phyloP scores from a whole-genome alignment of 2,888 invertebrate species.

The Celastrina argiolus region DNA sequence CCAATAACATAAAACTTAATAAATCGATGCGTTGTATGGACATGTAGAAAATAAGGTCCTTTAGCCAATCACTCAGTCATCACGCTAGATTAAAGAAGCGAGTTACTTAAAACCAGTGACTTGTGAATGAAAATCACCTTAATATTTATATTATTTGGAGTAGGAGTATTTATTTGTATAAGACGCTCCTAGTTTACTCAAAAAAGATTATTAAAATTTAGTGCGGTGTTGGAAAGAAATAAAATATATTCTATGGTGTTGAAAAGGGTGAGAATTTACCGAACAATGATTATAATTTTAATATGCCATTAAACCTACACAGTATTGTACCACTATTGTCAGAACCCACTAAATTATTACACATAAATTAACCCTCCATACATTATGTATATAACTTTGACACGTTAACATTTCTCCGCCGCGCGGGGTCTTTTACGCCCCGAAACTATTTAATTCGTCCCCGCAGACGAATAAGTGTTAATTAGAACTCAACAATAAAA shows the following conservation, averaged over 20 bases:
- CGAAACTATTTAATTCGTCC: conserved; percentile 16
- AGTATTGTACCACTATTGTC: not conserved
- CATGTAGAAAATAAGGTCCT: no score
- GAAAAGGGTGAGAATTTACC: not conserved
- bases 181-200: no score
- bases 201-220: not conserved
- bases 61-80: no score
- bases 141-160: no score
- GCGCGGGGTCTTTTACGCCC: not conserved
- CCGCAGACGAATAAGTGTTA: conserved; percentile 10
- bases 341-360: conserved; percentile 6
- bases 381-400: conserved; percentile 9
- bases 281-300: not conserved
- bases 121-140: no score
- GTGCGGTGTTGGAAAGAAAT: not conserved
- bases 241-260: not conserved
- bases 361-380: conserved; percentile 13
- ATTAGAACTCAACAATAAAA: conserved; percentile 3
- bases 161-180: no score
- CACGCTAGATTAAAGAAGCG: no score
- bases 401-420: conserved; percentile 4
- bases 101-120: no score
- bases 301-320: not conserved
- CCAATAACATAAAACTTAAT: no score
- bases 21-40: no score